Evolutionary conservation across 2,888 invertebrate genomes (phyloP).

Genomic region (Coelopa pilipes): DNA sequence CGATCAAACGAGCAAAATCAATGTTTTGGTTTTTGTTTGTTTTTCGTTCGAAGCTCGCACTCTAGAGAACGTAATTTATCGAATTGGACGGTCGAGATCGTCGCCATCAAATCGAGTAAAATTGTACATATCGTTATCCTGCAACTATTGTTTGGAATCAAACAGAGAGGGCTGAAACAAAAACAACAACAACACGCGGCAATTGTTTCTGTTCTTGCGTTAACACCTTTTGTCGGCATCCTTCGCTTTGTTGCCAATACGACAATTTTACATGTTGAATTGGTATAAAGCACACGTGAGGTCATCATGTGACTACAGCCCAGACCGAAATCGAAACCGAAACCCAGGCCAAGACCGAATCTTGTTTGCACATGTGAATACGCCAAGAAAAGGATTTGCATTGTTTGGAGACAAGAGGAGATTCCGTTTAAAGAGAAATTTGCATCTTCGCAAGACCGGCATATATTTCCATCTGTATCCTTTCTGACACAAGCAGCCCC

Average conservation of each 20-base stretch:
- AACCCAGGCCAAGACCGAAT: not conserved
- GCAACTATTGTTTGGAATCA: not conserved
- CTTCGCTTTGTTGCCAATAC: constrained; percentile 17
- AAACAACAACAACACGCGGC: constrained; percentile 24
- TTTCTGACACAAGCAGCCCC: no score
- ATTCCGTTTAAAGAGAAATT: constrained; percentile 1
- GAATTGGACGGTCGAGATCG: constrained; percentile 31
- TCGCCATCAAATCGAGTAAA: constrained; percentile 32
- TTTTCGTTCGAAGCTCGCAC: constrained; percentile 13
- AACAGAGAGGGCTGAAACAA: no score
- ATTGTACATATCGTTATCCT: constrained; percentile 10
- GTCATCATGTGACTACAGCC: constrained; percentile 17
- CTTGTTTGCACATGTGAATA: constrained; percentile 8
- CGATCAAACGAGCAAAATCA: constrained; percentile 17
- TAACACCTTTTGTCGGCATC: constrained; percentile 61
- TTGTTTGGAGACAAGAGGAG: constrained; percentile 1
- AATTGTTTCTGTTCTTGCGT: constrained; percentile 61
- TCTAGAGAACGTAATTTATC: constrained; percentile 27
- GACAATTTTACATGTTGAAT: constrained; percentile 25
- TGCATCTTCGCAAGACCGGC: constrained; percentile 2
- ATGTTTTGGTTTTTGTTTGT: no score
- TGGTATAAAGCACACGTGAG: constrained; percentile 27
- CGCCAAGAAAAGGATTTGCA: not conserved
- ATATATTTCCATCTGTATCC: no score
- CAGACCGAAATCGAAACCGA: no score